Conservation (phyloP, 2,797 vertebrate species). For the Novumbra hubbsi region DNA sequence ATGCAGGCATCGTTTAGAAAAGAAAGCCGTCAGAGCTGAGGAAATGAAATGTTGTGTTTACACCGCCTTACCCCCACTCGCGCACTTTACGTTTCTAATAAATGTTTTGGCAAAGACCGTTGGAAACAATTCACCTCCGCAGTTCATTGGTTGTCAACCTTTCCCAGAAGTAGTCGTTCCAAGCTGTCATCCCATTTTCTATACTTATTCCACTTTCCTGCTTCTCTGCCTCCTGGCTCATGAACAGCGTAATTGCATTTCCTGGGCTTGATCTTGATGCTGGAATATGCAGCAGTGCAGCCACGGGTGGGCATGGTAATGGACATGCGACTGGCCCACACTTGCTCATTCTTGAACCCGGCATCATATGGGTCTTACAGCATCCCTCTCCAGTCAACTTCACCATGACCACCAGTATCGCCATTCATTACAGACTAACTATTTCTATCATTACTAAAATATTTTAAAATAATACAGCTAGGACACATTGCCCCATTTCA, state of each 20-base stretch:
- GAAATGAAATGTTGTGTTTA: constrained; percentile 6
- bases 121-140: not conserved
- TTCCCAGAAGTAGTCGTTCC: not conserved
- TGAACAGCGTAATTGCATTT: constrained; percentile 60
- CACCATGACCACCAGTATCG: not conserved
- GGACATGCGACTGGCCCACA: constrained; percentile 47
- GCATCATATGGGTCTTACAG: constrained; percentile 30
- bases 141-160: not conserved
- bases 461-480: constrained; percentile 8
- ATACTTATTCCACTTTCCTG: constrained; percentile 26
- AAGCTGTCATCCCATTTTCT: constrained; percentile 4
- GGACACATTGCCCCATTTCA: no score
- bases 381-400: constrained; percentile 40
- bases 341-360: constrained; percentile 30
- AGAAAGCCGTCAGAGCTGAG: constrained; percentile 6
- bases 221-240: constrained; percentile 41
- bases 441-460: constrained; percentile 14
- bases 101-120: not conserved
- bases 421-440: not conserved
- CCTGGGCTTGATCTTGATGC: constrained; percentile 58
- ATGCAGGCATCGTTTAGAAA: constrained; percentile 25
- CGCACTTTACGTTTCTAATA: constrained; percentile 28
- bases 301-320: constrained; percentile 55
- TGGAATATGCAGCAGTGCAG: constrained; percentile 55
- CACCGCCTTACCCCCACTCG: not conserved